Percentiles rank a stretch among this genome's conserved stretches.
These are phyloP conservation scores for Isurus oxyrinchus DNA, from an alignment of 2,113 vertebrate genomes.

Conservation along the genomic window DNA sequence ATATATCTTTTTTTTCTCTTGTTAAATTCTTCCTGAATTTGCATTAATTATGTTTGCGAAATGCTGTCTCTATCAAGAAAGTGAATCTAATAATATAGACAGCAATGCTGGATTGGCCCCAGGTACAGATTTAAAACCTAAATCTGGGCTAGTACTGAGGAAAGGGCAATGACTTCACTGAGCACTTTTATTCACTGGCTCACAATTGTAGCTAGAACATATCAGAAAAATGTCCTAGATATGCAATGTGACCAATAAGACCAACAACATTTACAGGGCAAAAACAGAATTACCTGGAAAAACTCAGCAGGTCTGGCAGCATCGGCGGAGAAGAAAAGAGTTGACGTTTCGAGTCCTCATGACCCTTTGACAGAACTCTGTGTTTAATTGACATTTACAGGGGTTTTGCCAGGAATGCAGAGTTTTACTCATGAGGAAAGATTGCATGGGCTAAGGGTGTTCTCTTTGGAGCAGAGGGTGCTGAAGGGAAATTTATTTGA, in stretches of 20 bases:
- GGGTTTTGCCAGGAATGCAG: not conserved
- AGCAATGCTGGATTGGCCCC: no score
- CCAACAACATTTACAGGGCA: not conserved
- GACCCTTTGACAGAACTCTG: no score
- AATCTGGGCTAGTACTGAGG: not conserved
- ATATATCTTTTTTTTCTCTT: not conserved
- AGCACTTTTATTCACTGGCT: not conserved
- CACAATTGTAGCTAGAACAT: not conserved
- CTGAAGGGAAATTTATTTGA: no score
- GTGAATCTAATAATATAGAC: not conserved
- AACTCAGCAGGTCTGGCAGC: no score
- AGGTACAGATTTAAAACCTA: not conserved
- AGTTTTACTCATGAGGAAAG: not conserved
- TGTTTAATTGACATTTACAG: no score
- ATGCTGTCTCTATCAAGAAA: not conserved
- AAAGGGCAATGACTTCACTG: not conserved
- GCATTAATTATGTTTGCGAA: not conserved
- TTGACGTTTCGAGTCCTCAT: no score
- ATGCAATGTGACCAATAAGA: not conserved
- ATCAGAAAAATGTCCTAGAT: not conserved
- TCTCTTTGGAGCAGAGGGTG: no score
- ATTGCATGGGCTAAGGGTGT: not conserved
- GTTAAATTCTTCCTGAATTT: not conserved
- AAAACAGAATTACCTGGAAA: no score
- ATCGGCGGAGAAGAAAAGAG: no score